A percentile compares a stretch with the other conserved stretches of the same genome.
phyloP scores from a whole-genome alignment of 2,888 invertebrate species.

The Troides aeacus region DNA sequence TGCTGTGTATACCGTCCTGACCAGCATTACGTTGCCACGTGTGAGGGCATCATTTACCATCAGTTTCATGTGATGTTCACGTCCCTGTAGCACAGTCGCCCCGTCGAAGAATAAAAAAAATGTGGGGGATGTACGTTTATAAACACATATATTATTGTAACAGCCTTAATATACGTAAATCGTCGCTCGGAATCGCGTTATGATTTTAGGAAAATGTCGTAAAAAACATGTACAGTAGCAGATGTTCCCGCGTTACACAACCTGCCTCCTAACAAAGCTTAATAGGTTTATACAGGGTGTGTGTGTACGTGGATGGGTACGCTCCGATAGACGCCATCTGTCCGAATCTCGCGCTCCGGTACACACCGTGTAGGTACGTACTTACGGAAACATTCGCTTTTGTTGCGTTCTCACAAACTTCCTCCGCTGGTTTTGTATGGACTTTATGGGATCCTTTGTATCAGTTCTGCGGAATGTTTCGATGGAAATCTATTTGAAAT shows the following conservation, averaged over 20 bases:
- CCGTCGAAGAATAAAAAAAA: no score
- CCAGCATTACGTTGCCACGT: no score
- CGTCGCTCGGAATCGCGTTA: background rate
- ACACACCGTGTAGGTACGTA: conserved; percentile 20
- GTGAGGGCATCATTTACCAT: no score
- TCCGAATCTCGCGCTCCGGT: conserved; percentile 30
- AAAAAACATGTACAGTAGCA: conserved; percentile 11
- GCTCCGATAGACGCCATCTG: conserved; percentile 30
- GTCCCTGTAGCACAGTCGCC: no score
- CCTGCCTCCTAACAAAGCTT: conserved; percentile 27
- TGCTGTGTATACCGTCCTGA: no score
- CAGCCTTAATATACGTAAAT: background rate
- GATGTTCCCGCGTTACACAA: conserved; percentile 26
- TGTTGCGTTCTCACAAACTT: conserved; percentile 18
- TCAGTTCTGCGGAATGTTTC: background rate
- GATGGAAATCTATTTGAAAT: background rate
- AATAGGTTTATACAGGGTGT: conserved; percentile 26
- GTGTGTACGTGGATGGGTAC: conserved; percentile 27
- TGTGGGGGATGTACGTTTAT: background rate
- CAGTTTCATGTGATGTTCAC: no score
- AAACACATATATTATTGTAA: background rate
- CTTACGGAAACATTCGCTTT: conserved; percentile 25
- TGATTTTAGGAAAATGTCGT: conserved; percentile 1
- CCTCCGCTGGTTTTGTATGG: conserved; percentile 11
- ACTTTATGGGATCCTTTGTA: conserved; percentile 17